Base-by-base conservation (phyloP, 2,113 vertebrate species). In the Ariopsis seemanni region DNA sequence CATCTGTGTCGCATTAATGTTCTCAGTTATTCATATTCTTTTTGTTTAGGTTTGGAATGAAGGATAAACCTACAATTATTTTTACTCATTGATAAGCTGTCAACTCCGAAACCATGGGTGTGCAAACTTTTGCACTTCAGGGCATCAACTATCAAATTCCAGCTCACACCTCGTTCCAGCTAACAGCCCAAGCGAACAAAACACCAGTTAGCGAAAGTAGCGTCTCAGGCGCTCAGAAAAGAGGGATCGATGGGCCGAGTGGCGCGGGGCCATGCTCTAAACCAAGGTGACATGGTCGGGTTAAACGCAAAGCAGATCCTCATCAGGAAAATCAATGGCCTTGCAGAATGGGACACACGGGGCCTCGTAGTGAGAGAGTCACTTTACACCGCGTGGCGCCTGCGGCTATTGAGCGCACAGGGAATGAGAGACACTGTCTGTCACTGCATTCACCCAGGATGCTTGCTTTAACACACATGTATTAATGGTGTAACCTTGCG, bases 261-360 rank as follows among this genome's bases (percentile, higher is more conserved):
- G 93, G 95, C 95, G 95, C 95, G 95, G 94, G 95, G 95, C 96
- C 95, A 92, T 97, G 97, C 97, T 95, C 95, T 96, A 97, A 96
- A 97, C 94, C 95, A 93, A 87, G 91, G 95, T 96, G 96, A 97
- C 96, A 95, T 94, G 96, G 96, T 97, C 97, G 97, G 97, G 97
- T 99, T 98, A 99, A 98, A 97, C 94, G 97, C 96, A 94, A 95
- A 94, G 96, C 95, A 95, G 96, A 95, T 97, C 96, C 96, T 97
- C 97, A 96, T 96, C 94, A 95, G 96, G 94, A 97, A 98, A 98
- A 99, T 99, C 97, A 97, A 98, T 99, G 92, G 62, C 95, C 96
- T 96, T 96, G 95, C 96, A 94, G 95, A 95, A 96, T 96, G 92
- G 92, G 94, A 92, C 94, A 92, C 92, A 95, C 92, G 92, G 93